Evolutionary conservation across 1,140 invertebrate species (phyloP).

Genomic region (Capitella teleta): DNA sequence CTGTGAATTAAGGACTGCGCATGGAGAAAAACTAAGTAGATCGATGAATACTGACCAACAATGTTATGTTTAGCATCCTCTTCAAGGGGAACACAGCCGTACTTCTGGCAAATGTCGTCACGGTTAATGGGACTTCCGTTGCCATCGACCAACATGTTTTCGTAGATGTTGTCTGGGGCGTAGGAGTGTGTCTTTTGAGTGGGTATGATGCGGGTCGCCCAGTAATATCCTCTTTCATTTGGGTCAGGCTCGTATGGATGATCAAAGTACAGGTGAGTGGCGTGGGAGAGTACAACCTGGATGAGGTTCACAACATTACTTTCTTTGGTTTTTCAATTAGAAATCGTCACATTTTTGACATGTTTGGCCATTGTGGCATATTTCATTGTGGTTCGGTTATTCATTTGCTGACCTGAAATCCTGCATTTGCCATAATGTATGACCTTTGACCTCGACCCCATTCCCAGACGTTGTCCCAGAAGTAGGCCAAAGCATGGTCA

Average conservation of each 20-base stretch:
- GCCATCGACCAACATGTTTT: conserved; percentile 18
- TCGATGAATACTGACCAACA: background rate
- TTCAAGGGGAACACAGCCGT: background rate
- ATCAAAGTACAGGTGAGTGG: conserved; percentile 34
- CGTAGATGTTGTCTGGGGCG: conserved; percentile 25
- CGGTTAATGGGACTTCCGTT: background rate
- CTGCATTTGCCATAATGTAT: conserved; percentile 25
- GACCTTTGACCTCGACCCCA: conserved; percentile 21
- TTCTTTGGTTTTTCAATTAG: background rate
- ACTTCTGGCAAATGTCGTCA: background rate
- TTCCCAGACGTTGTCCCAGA: conserved; percentile 34
- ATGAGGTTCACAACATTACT: background rate
- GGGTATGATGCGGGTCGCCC: conserved; percentile 27
- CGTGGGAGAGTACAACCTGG: conserved; percentile 27
- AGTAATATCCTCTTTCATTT: conserved; percentile 28
- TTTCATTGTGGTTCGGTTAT: background rate
- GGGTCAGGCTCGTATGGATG: conserved; percentile 36
- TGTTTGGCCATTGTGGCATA: background rate
- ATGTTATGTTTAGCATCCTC: background rate
- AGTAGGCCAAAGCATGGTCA: conserved; percentile 19
- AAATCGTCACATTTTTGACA: background rate
- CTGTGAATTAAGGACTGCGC: too few relatives aligned
- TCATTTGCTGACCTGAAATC: conserved; percentile 24
- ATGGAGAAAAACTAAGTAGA: too few relatives aligned
- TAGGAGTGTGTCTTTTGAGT: conserved; percentile 23